phyloP scores from a whole-genome alignment of 2,113 vertebrate genomes.

The Lepisosteus osseus region DNA sequence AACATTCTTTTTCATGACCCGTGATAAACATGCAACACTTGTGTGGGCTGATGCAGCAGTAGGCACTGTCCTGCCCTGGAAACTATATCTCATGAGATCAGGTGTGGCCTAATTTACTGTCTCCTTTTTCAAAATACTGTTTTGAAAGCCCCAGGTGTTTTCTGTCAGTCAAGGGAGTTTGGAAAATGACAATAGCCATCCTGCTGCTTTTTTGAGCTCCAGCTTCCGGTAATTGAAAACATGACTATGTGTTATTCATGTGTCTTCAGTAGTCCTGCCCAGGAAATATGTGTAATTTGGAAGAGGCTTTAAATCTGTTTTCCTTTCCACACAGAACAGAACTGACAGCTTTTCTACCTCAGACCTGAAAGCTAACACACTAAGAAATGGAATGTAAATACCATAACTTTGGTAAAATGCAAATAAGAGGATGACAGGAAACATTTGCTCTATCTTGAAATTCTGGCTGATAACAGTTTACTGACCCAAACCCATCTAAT shows the following conservation, averaged over 20 bases:
- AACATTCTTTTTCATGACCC: slow-evolving; percentile 6
- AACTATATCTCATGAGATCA: slow-evolving; percentile 26
- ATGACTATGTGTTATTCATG: no score
- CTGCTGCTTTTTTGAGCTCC: slow-evolving; percentile 39
- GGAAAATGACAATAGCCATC: slow-evolving; percentile 19
- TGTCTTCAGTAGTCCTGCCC: slow-evolving; percentile 2
- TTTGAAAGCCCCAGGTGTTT: slow-evolving; percentile 24
- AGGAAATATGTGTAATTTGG: not conserved
- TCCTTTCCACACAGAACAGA: no score
- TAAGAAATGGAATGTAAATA: no score
- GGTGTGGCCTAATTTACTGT: slow-evolving; percentile 6
- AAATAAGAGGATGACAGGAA: no score
- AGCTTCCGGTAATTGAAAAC: slow-evolving; percentile 45
- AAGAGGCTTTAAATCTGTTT: no score
- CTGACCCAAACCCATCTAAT: no score
- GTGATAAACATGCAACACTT: slow-evolving; percentile 13
- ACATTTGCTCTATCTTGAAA: no score
- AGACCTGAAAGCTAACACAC: no score
- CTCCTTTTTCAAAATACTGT: slow-evolving; percentile 23
- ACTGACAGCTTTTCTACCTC: no score
- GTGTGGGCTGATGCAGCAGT: slow-evolving; percentile 24
- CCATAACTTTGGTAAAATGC: no score
- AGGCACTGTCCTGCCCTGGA: slow-evolving; percentile 48
- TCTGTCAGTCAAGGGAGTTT: not conserved
- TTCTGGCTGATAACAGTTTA: no score